Percentiles rank a stretch among this genome's conserved stretches.
phyloP scores from a whole-genome alignment of 2,113 vertebrate genomes.

The Phrynosoma blainvillii region DNA sequence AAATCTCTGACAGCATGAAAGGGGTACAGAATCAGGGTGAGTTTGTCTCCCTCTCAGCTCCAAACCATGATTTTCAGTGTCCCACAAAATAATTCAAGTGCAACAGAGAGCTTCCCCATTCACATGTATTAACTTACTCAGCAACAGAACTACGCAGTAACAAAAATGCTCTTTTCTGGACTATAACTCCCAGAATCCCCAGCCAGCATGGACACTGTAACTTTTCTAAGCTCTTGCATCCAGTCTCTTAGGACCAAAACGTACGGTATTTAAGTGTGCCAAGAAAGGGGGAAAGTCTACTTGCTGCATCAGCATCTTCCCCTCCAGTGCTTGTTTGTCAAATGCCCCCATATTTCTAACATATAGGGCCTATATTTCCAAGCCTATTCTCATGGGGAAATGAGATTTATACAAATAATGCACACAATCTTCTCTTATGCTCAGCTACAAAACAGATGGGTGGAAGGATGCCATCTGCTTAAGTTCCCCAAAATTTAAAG shows the following conservation, averaged over 20 bases:
- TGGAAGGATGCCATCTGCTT: background rate
- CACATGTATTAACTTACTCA: no score
- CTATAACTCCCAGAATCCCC: no score
- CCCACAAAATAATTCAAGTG: background rate
- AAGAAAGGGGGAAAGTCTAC: background rate
- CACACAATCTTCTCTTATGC: background rate
- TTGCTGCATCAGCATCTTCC: background rate
- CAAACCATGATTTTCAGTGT: background rate
- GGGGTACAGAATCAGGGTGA: background rate
- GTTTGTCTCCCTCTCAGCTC: background rate
- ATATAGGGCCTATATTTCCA: background rate
- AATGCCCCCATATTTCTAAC: background rate
- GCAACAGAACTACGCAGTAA: no score
- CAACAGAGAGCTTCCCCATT: background rate
- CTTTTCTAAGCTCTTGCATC: no score
- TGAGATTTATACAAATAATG: background rate
- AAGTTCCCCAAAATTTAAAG: background rate
- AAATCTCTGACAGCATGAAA: background rate
- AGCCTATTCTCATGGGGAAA: background rate
- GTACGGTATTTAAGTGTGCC: background rate
- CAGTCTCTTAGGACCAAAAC: background rate
- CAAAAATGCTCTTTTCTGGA: no score
- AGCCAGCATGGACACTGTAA: no score
- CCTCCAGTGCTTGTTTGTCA: background rate
- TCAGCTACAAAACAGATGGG: background rate